These are phyloP conservation scores for Hystrix brachyura DNA, from an alignment of 2,113 vertebrate genomes.

Conservation along the genomic window DNA sequence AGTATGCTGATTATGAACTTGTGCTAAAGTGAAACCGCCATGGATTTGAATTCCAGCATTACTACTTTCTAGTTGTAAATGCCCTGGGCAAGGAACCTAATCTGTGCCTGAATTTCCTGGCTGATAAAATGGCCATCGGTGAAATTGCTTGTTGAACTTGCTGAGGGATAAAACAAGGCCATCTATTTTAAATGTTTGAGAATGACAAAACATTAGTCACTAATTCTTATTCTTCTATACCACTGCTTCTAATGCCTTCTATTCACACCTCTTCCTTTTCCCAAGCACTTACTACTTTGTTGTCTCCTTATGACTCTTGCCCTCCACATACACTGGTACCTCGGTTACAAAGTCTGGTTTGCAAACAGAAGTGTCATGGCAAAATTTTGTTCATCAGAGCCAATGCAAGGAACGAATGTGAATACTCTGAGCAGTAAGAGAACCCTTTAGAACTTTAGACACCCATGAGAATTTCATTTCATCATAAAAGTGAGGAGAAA, in stretches of 20 bases:
- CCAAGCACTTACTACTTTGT: neutral
- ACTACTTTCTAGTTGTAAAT: accelerated
- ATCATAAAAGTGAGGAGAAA: neutral
- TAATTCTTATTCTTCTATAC: neutral
- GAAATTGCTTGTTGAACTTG: neutral
- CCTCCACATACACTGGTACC: neutral
- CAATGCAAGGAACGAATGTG: neutral
- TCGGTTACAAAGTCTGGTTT: neutral
- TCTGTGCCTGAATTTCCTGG: neutral
- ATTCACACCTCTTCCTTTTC: neutral
- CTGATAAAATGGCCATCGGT: neutral
- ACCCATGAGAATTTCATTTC: neutral
- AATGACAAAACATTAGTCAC: neutral
- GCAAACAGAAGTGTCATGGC: neutral
- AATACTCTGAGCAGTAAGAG: neutral
- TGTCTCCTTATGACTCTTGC: too few species aligned
- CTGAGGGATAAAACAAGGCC: neutral
- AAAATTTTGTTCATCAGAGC: neutral
- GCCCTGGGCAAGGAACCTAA: too few species aligned
- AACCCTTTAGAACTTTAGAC: neutral
- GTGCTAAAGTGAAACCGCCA: neutral
- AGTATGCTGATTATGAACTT: neutral
- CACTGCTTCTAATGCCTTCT: neutral
- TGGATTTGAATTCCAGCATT: neutral
- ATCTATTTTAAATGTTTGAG: neutral